Conservation (phyloP, 2,113 vertebrate genomes). For the Scytalopus superciliaris region DNA sequence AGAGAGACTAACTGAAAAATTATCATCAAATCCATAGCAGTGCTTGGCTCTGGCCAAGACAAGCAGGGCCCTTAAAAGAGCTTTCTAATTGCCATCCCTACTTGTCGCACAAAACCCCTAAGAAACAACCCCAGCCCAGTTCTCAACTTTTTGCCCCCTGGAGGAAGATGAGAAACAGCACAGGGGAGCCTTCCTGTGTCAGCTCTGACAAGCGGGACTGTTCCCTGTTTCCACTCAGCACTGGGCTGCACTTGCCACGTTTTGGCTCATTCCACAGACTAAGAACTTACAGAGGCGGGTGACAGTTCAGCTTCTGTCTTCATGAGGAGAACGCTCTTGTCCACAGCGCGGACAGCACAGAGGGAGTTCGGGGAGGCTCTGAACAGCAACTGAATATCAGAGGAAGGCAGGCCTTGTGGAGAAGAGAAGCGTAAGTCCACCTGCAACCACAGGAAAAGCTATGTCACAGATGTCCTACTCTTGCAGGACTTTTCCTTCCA, state of each 20-base stretch:
- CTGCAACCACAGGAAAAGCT: slow-evolving; percentile 45
- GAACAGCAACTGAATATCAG: slow-evolving; percentile 67
- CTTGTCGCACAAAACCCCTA: neutral
- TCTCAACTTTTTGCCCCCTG: neutral
- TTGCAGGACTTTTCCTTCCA: neutral
- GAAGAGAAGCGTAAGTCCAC: slow-evolving; percentile 77
- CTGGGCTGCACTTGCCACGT: neutral
- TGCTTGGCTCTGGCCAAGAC: neutral
- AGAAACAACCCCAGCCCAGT: neutral
- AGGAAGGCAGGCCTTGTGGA: slow-evolving; percentile 75
- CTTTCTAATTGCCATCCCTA: neutral
- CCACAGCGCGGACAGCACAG: slow-evolving; percentile 84
- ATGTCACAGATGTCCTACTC: neutral
- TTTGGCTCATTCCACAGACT: neutral
- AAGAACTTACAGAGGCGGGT: slow-evolving; percentile 58
- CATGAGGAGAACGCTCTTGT: slow-evolving; percentile 85
- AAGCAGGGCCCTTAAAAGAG: neutral
- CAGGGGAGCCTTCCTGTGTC: neutral
- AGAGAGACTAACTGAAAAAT: neutral
- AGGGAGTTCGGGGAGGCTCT: slow-evolving; percentile 77
- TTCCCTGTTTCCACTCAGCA: neutral
- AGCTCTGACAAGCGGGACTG: neutral
- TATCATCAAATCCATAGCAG: neutral
- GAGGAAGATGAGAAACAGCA: neutral
- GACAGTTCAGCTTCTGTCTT: slow-evolving; percentile 79